phyloP scores from a whole-genome alignment of 2,797 vertebrate species.

The Acrossocheilus wenchowensis region DNA sequence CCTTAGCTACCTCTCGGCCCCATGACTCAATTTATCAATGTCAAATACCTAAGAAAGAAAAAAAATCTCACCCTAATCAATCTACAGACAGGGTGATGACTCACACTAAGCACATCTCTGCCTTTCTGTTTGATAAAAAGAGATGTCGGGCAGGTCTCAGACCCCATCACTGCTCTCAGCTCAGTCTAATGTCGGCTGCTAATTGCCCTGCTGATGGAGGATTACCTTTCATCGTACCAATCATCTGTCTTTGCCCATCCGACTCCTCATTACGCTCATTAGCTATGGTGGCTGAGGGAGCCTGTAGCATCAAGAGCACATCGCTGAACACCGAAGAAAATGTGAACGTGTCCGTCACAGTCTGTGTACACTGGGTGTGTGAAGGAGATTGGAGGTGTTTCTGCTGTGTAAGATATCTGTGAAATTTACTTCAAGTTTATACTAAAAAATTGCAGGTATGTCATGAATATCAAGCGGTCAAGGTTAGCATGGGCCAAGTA shows the following conservation, averaged over 20 bases:
- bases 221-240: constrained; percentile 45
- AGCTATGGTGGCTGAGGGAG: constrained; percentile 19
- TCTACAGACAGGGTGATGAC: constrained; percentile 39
- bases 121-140: constrained; percentile 45
- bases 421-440: neutral
- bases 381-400: neutral
- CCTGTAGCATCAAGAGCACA: constrained; percentile 8
- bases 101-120: constrained; percentile 33
- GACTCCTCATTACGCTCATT: constrained; percentile 45
- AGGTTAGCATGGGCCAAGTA: neutral
- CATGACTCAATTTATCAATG: constrained; percentile 48
- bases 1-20: constrained; percentile 17
- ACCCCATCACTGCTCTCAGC: constrained; percentile 16
- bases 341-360: neutral
- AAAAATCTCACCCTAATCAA: constrained; percentile 28
- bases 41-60: constrained; percentile 29
- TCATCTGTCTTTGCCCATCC: constrained; percentile 34
- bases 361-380: neutral
- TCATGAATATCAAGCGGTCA: neutral
- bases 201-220: constrained; percentile 57
- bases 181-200: constrained; percentile 46
- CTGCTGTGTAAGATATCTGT: neutral
- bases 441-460: neutral
- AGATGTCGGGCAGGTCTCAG: constrained; percentile 34
- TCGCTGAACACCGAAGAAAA: constrained; percentile 1